A percentile compares a stretch with the other conserved stretches of the same genome.
Conservation (phyloP, 2,797 vertebrate genomes). For the Rhinogobio ventralis region DNA sequence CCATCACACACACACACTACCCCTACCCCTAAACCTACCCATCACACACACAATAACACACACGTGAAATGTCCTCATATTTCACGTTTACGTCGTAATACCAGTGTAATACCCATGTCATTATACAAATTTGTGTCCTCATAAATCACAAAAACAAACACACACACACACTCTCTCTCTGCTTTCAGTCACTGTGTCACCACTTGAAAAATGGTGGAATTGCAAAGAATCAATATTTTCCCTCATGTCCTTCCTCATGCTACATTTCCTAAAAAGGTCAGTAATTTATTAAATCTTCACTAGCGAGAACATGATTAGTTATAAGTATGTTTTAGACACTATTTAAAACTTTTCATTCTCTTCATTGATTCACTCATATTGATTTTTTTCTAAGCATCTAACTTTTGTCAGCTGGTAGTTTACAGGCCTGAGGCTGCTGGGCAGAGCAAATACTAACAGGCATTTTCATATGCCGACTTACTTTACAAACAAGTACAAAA, state of each 20-base stretch:
- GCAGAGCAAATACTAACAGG: neutral
- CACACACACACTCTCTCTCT: too few relatives aligned
- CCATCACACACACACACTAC: too few relatives aligned
- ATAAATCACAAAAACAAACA: too few relatives aligned
- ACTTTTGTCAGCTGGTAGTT: constrained; percentile 3
- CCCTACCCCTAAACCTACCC: too few relatives aligned
- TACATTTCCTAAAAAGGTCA: constrained; percentile 45
- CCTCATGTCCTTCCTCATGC: constrained; percentile 39
- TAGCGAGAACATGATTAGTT: constrained; percentile 12
- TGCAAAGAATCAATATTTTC: constrained; percentile 40
- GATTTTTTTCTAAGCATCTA: constrained; percentile 19
- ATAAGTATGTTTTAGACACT: constrained; percentile 20
- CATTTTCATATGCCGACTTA: constrained; percentile 1
- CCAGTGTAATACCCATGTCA: too few relatives aligned
- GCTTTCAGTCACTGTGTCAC: neutral
- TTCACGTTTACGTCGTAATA: too few relatives aligned
- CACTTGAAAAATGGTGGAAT: constrained; percentile 39
- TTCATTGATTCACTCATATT: constrained; percentile 26
- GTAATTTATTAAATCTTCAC: constrained; percentile 45
- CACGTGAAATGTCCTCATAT: too few relatives aligned
- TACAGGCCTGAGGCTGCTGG: neutral
- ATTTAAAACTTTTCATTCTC: constrained; percentile 14
- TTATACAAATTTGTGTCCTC: too few relatives aligned
- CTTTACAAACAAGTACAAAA: constrained; percentile 34
- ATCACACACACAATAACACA: too few relatives aligned